These are phyloP conservation scores for Enteromius anoplus DNA, from an alignment of 2,797 vertebrate genomes.

Conservation along the genomic window DNA sequence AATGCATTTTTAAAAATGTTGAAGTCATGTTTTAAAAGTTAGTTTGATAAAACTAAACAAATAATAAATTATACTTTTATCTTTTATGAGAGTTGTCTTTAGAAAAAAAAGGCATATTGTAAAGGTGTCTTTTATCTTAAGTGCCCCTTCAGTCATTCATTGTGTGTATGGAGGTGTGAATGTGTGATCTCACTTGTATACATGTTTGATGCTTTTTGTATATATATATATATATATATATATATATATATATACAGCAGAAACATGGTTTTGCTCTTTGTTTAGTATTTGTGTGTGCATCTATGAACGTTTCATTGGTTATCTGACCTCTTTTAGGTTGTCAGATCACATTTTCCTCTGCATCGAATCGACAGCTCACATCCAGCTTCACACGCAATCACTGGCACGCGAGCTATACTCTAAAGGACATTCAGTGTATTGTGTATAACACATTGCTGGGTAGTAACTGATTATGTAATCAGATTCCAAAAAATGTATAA, in stretches of 20 bases:
- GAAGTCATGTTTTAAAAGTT: neutral
- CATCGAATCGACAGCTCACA: constrained; percentile 42
- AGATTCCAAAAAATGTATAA: no score
- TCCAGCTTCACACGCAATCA: constrained; percentile 43
- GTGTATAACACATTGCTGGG: no score
- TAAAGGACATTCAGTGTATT: neutral
- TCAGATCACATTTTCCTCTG: constrained; percentile 23
- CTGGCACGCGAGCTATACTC: constrained; percentile 28
- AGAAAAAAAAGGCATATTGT: neutral
- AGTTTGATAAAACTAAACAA: neutral
- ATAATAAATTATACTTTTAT: neutral
- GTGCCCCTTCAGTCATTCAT: constrained; percentile 14
- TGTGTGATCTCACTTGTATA: neutral
- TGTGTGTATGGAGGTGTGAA: constrained; percentile 18
- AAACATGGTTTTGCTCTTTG: constrained; percentile 27
- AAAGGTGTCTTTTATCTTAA: neutral
- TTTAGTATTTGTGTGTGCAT: constrained; percentile 9
- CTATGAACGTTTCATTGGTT: neutral
- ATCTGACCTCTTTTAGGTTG: constrained; percentile 19
- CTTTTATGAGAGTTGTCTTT: neutral
- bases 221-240: neutral
- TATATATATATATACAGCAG: neutral
- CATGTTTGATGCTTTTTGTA: neutral
- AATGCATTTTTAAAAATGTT: neutral
- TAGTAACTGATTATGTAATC: no score